Percentiles rank a stretch among this genome's conserved stretches.
phyloP scores from a whole-genome alignment of 2,888 invertebrate species.

The Anagyrus pseudococci region DNA sequence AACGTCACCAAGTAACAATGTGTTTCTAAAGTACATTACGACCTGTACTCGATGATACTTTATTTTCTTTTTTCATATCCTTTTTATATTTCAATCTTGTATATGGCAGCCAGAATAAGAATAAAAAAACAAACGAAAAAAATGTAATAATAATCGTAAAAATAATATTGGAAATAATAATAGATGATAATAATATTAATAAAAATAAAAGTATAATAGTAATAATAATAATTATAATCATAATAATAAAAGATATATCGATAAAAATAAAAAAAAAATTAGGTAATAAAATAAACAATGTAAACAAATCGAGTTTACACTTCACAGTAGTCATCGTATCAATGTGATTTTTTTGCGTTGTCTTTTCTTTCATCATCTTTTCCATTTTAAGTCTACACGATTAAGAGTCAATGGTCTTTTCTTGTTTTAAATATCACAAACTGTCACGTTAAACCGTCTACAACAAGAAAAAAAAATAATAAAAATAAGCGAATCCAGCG shows the following conservation, averaged over 20 bases:
- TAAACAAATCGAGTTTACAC: conserved; percentile 41
- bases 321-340: conserved; percentile 39
- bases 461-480: conserved; percentile 16
- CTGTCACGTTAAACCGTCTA: conserved; percentile 37
- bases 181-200: neutral
- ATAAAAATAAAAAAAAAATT: conserved; percentile 41
- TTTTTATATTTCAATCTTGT: too few relatives aligned
- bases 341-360: too few relatives aligned
- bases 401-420: conserved; percentile 4
- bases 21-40: conserved; percentile 16
- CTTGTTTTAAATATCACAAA: conserved; percentile 45
- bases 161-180: neutral
- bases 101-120: conserved; percentile 58
- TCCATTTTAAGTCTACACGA: neutral
- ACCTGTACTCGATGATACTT: conserved; percentile 34
- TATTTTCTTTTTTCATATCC: conserved; percentile 22
- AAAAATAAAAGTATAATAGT: neutral
- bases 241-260: conserved; percentile 30
- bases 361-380: too few relatives aligned
- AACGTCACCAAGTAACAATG: conserved; percentile 34
- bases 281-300: conserved; percentile 54
- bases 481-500: too few relatives aligned
- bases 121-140: conserved; percentile 6
- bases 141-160: neutral
- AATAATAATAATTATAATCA: conserved; percentile 41